phyloP scores from a whole-genome alignment of 2,113 vertebrate species.

The Panurus biarmicus region DNA sequence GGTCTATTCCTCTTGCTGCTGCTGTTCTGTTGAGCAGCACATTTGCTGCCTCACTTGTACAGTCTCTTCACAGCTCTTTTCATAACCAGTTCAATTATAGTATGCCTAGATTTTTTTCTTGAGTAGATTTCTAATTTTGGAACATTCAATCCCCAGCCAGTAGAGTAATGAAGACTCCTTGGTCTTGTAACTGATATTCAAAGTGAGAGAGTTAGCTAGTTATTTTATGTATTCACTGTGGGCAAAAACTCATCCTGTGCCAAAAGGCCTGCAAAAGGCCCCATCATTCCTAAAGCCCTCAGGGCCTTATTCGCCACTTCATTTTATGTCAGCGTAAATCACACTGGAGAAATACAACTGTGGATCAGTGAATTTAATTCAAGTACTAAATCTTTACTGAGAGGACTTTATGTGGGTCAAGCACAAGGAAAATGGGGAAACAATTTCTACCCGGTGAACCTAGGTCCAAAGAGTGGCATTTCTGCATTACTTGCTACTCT shows the following conservation, averaged over 20 bases:
- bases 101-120: not conserved
- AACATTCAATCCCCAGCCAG: constrained; percentile 33
- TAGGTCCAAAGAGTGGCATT: not conserved
- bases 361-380: constrained; percentile 43
- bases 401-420: constrained; percentile 50
- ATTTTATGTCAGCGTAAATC: constrained; percentile 33
- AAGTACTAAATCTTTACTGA: constrained; percentile 18
- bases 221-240: constrained; percentile 51
- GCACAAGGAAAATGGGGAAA: not conserved
- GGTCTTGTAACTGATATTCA: constrained; percentile 31
- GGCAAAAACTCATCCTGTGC: constrained; percentile 1
- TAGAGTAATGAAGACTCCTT: constrained; percentile 26
- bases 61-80: constrained; percentile 52
- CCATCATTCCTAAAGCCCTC: constrained; percentile 21
- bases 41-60: constrained; percentile 2
- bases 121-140: constrained; percentile 31
- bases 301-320: constrained; percentile 26
- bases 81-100: constrained; percentile 51
- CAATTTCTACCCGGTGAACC: not conserved
- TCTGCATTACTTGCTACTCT: not conserved
- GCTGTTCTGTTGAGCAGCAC: constrained; percentile 28
- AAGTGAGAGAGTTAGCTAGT: constrained; percentile 42
- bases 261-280: not conserved
- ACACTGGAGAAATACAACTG: constrained; percentile 29
- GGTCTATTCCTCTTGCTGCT: constrained; percentile 11